Base-by-base conservation (phyloP, 2,113 vertebrate genomes). In the Ceyx melanurus region DNA sequence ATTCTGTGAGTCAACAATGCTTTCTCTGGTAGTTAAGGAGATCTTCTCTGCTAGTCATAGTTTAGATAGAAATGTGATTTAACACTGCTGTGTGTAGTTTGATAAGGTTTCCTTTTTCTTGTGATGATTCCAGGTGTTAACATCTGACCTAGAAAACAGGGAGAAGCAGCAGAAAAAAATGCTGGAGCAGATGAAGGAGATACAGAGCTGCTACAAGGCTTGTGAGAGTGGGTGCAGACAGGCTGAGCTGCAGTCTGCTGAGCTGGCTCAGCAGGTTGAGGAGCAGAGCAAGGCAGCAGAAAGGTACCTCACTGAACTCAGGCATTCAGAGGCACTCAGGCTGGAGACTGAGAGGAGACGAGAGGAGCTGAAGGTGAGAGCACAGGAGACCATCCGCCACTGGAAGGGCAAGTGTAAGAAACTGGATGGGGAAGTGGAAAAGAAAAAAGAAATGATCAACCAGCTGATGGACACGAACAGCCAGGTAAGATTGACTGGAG, bases 331-430 rank as follows among this genome's bases (percentile, higher is more conserved):
- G 90, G 92, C 95, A 18, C 96, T 98, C 89, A 97, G 98, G 43
- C 95, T 97, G 73, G 98, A 99, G 73, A 97, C 57, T 13, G 97
- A 97, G 50, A 98, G 96, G 96, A 98, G 97, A 95, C 97, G 97
- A 89, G 98, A 99, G 35, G 98, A 99, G 61, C 85, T 99, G 95
- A 99, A 98, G 86, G 45, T 81, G 62, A 99, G 98, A 93, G 99
- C 99, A 33, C 98, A 99, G 88, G 98, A 99, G 78, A 96, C 98
- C 17, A 97, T 99, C 71, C 96, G 97, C 54, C 98, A 98, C 6
- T 99, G 99, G 99, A 99, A 98, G 95, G 14, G 98, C 43, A 99
- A 98, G 92, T 98, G 98, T 95, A 98, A 97, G 96, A 98, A 98
- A 88, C 83, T 98, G 92, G 98, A 98, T 96, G 97, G 93, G 74